These are phyloP conservation scores for Barypeithes pellucidus DNA, from an alignment of 2,888 invertebrate genomes.

Conservation along the genomic window DNA sequence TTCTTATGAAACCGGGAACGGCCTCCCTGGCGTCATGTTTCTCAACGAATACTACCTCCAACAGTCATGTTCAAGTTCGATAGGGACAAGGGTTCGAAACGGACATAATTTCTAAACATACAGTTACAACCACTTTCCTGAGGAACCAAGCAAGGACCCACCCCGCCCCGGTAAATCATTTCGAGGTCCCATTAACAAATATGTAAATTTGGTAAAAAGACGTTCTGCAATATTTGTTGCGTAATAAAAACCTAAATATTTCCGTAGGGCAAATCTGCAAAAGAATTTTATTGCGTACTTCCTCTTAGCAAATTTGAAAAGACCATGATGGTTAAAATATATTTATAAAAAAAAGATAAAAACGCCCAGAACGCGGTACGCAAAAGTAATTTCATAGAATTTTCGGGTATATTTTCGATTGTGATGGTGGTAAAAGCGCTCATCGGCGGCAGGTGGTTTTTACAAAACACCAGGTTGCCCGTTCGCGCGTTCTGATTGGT, in stretches of 20 bases:
- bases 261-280: background rate
- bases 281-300: background rate
- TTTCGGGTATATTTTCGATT: constrained; percentile 56
- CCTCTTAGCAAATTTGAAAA: background rate
- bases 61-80: too few species aligned
- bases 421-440: constrained; percentile 58
- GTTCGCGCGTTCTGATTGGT: constrained; percentile 65
- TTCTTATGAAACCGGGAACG: too few species aligned
- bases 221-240: too few species aligned
- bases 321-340: background rate
- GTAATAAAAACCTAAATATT: background rate
- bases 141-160: too few species aligned
- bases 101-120: too few species aligned
- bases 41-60: too few species aligned
- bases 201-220: too few species aligned
- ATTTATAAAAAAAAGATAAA: constrained; percentile 17
- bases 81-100: too few species aligned
- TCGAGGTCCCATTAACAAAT: too few species aligned
- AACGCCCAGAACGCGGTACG: background rate
- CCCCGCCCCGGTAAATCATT: too few species aligned
- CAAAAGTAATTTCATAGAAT: constrained; percentile 51
- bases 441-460: constrained; percentile 67
- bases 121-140: too few species aligned
- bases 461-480: constrained; percentile 66
- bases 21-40: too few species aligned